Conservation (phyloP, 2,113 vertebrate species). For the Chunga burmeisteri region DNA sequence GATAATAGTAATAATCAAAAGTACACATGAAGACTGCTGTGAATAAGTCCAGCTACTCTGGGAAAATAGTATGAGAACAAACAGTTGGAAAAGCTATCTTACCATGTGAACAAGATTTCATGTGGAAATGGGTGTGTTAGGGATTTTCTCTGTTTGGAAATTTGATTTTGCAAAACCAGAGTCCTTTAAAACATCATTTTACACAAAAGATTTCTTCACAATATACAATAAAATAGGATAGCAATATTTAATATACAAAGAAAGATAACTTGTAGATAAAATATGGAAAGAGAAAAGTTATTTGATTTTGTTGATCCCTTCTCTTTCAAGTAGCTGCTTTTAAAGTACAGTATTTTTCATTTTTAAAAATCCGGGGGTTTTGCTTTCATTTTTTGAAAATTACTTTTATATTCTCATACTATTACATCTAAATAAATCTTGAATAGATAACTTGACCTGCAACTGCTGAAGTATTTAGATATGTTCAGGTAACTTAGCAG, state of each 20-base stretch:
- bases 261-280: not conserved
- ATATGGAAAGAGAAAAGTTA: not conserved
- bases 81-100: not conserved
- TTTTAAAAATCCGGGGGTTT: fast-evolving
- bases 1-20: not conserved
- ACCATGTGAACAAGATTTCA: not conserved
- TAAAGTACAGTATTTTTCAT: not conserved
- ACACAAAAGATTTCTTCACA: not conserved
- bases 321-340: not conserved
- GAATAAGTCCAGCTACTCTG: not conserved
- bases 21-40: not conserved
- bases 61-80: not conserved
- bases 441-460: not conserved
- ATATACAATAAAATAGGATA: not conserved
- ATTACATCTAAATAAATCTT: not conserved
- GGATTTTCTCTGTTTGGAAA: not conserved
- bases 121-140: not conserved
- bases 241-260: not conserved
- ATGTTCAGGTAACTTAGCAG: not conserved
- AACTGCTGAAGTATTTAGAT: not conserved
- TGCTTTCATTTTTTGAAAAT: not conserved
- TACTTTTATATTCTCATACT: not conserved
- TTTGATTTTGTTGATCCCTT: not conserved
- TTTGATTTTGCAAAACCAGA: not conserved
- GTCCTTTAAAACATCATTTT: not conserved